These are phyloP conservation scores for Drosophila micromelanica DNA, from an alignment of 1,140 invertebrate genomes.

Conservation along the genomic window DNA sequence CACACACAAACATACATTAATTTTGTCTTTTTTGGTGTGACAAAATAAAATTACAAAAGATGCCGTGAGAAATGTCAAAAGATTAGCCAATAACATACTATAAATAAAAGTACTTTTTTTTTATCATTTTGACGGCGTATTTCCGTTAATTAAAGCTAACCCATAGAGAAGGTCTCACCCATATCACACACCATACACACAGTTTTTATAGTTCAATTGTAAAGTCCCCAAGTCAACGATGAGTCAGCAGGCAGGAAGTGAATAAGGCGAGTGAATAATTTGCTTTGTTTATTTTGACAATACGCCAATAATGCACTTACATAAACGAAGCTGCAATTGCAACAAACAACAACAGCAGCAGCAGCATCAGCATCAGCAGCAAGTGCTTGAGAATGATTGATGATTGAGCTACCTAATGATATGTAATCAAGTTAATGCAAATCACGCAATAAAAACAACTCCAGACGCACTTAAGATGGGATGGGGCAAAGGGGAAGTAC, in stretches of 20 bases:
- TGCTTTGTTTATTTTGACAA: slow-evolving; percentile 37
- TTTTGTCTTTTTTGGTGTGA: background rate
- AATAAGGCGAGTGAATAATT: slow-evolving; percentile 7
- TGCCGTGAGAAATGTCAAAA: slow-evolving; percentile 13
- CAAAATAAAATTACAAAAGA: slow-evolving; percentile 7
- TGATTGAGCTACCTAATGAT: slow-evolving; percentile 65
- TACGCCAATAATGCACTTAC: slow-evolving; percentile 34
- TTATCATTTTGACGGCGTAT: too few species aligned
- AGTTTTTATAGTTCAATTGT: too few species aligned
- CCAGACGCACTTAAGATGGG: slow-evolving; percentile 21
- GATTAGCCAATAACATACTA: background rate
- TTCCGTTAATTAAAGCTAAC: too few species aligned
- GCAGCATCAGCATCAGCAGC: slow-evolving; percentile 3
- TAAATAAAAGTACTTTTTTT: too few species aligned
- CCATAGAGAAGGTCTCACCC: background rate
- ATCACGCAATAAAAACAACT: slow-evolving; percentile 49
- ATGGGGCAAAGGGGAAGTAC: background rate
- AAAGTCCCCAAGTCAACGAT: background rate
- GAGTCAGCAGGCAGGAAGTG: slow-evolving; percentile 37
- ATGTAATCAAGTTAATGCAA: slow-evolving; percentile 59
- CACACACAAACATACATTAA: background rate
- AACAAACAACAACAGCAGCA: slow-evolving; percentile 4
- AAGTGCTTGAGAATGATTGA: slow-evolving; percentile 40
- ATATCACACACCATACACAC: background rate
- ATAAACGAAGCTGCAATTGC: slow-evolving; percentile 24